Base-by-base conservation (phyloP, 2,797 vertebrate species). In the Falco peregrinus region DNA sequence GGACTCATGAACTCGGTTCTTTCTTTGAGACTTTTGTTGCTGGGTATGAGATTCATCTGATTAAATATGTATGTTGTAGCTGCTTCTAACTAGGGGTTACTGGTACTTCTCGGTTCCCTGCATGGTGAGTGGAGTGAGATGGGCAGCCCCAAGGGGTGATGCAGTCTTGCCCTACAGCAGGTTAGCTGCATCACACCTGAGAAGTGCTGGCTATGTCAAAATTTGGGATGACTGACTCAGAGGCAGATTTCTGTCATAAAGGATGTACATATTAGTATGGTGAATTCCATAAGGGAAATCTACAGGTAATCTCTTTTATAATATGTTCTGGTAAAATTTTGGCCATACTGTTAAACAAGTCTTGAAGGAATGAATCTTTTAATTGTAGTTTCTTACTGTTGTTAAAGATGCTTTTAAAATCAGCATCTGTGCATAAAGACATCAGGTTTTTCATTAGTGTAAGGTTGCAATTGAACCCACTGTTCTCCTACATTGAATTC, bases 141-240 rank as follows among this genome's bases (percentile, higher is more conserved):
- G 17, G n/a, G 29, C 74, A 87, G 28, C 28, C 20, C 43, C 12
- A 5, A 51, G 31, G 26, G 15, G 8, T 37, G 54, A 73, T 50
- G 22, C 8, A 37, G 3, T 10, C 33, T 81, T 43, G 12, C 26
- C 28, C 51, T 76, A 13, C 45, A 50, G 71, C 81, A 63, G 39
- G 16, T 79, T 54, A 51, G 17, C 68, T 70, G 19, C 16, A 29
- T 69, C 39, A 6, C 15, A 7, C n/a, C 29, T 22, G 47, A 50
- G 17, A 56, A 76, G 7, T 37, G 69, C 68, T 59, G 22, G 18
- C 51, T 43, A 1, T 53, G 29, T 56, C 0, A 0, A 19, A 37
- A 35, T 19, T 22, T 47, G 50, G 50, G 17, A 19, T 45, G 43
- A 24, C 24, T 22, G 13, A 5, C 48, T 84, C 20, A 22, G 67